A percentile compares a stretch with the other conserved stretches of the same genome.
These are phyloP conservation scores for Brassicogethes aeneus DNA, from an alignment of 2,888 invertebrate genomes.

Conservation along the genomic window DNA sequence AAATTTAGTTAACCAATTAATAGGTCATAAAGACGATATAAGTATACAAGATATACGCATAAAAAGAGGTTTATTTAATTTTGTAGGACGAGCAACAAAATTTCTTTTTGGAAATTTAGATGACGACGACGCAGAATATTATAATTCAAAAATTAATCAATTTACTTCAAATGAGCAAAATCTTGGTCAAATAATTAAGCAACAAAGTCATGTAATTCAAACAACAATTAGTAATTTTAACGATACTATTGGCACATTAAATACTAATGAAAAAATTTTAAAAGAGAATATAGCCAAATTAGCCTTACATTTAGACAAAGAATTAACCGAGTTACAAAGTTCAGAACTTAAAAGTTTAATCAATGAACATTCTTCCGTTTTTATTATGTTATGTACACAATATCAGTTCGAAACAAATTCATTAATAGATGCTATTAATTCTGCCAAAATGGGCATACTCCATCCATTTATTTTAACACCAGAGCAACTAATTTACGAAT, in stretches of 20 bases:
- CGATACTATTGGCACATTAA: constrained; percentile 8
- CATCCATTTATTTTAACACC: constrained; percentile 11
- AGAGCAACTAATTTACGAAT: constrained; percentile 8
- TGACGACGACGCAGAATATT: constrained; percentile 12
- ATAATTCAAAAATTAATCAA: too few species aligned
- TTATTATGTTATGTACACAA: neutral
- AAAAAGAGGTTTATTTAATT: constrained; percentile 8
- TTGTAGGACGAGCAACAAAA: constrained; percentile 6
- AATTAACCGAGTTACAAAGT: neutral
- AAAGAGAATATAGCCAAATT: constrained; percentile 8
- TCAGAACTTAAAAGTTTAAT: constrained; percentile 4
- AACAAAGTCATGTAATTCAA: constrained; percentile 11
- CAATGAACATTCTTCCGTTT: constrained; percentile 11
- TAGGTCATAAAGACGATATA: neutral
- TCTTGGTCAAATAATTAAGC: constrained; percentile 3
- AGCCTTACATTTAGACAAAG: neutral
- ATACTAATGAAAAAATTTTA: constrained; percentile 9
- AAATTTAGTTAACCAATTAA: too few species aligned
- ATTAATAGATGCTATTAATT: constrained; percentile 7
- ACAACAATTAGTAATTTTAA: constrained; percentile 13
- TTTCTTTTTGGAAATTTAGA: constrained; percentile 10
- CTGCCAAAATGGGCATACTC: constrained; percentile 8
- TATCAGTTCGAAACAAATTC: constrained; percentile 9
- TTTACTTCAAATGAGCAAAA: constrained; percentile 4
- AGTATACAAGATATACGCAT: neutral